phyloP scores from a whole-genome alignment of 1,140 invertebrate species.

The Limonius californicus region DNA sequence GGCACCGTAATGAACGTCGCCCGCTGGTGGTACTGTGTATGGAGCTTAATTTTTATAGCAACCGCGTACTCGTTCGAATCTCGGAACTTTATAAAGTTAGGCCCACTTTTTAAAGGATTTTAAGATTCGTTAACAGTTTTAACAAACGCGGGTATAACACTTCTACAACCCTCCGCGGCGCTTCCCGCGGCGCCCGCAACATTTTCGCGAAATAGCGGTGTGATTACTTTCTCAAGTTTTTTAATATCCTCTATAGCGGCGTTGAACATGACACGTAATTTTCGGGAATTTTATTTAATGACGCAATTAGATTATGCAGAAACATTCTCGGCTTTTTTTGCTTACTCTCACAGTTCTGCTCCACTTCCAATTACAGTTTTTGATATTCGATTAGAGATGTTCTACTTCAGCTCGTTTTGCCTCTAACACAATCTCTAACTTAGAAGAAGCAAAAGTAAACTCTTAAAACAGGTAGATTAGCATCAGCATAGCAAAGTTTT shows the following conservation, averaged over 20 bases:
- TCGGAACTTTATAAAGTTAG: constrained; percentile 38
- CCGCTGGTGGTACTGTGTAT: constrained; percentile 30
- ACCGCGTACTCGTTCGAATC: constrained; percentile 34
- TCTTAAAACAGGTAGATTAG: neutral
- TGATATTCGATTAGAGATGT: neutral
- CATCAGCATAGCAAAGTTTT: too few relatives aligned
- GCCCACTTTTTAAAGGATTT: constrained; percentile 44
- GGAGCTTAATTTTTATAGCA: constrained; percentile 44
- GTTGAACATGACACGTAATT: constrained; percentile 38
- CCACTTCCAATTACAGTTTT: neutral
- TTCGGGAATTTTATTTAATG: constrained; percentile 34
- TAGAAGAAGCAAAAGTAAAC: too few relatives aligned
- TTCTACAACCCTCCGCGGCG: constrained; percentile 32
- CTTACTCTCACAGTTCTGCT: neutral
- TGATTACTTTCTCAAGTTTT: constrained; percentile 41
- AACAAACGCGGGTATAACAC: constrained; percentile 39
- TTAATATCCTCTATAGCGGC: constrained; percentile 37
- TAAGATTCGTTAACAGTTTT: constrained; percentile 45
- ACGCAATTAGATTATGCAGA: constrained; percentile 25
- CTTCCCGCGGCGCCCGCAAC: neutral
- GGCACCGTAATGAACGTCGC: constrained; percentile 38
- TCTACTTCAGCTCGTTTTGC: too few relatives aligned
- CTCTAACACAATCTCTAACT: too few relatives aligned
- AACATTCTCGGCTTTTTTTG: constrained; percentile 5
- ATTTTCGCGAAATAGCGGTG: constrained; percentile 25